Percentiles rank a stretch among this genome's conserved stretches.
These are phyloP conservation scores for Dinocampus coccinellae DNA, from an alignment of 2,888 invertebrate species.

Conservation along the genomic window DNA sequence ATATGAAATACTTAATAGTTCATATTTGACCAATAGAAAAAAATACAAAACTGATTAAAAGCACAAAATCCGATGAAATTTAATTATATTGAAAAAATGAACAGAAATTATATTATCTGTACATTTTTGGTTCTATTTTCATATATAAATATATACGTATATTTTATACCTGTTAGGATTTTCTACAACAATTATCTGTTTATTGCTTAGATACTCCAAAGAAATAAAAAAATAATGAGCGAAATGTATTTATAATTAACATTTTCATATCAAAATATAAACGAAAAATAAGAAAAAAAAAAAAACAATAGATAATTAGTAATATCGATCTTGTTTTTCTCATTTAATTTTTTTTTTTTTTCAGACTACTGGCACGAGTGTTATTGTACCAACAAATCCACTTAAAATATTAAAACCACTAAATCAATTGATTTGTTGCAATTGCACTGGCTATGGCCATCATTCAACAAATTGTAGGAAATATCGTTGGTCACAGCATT, in stretches of 20 bases:
- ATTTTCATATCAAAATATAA: not conserved
- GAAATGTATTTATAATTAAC: not conserved
- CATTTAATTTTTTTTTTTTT: slow-evolving; percentile 36
- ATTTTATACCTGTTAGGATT: too few relatives aligned
- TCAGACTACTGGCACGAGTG: slow-evolving; percentile 58
- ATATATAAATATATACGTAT: too few relatives aligned
- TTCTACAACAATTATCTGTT: not conserved
- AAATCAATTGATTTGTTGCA: slow-evolving; percentile 67
- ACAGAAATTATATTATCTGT: too few relatives aligned
- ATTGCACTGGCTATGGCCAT: slow-evolving; percentile 69
- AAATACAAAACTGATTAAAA: not conserved
- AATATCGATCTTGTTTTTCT: too few relatives aligned
- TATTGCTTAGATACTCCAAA: not conserved
- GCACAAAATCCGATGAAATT: too few relatives aligned
- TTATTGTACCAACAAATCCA: slow-evolving; percentile 54
- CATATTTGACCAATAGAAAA: not conserved
- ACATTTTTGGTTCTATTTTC: too few relatives aligned
- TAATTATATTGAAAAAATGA: too few relatives aligned
- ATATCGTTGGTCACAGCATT: slow-evolving; percentile 62
- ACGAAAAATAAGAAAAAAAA: slow-evolving; percentile 75
- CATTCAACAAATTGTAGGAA: slow-evolving; percentile 56
- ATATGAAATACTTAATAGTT: not conserved
- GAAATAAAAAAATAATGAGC: not conserved
- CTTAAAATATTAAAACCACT: slow-evolving; percentile 59
- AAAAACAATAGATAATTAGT: too few relatives aligned